These are phyloP conservation scores for Sterrhoptilus dennistouni DNA, from an alignment of 2,113 vertebrate genomes.

Conservation along the genomic window DNA sequence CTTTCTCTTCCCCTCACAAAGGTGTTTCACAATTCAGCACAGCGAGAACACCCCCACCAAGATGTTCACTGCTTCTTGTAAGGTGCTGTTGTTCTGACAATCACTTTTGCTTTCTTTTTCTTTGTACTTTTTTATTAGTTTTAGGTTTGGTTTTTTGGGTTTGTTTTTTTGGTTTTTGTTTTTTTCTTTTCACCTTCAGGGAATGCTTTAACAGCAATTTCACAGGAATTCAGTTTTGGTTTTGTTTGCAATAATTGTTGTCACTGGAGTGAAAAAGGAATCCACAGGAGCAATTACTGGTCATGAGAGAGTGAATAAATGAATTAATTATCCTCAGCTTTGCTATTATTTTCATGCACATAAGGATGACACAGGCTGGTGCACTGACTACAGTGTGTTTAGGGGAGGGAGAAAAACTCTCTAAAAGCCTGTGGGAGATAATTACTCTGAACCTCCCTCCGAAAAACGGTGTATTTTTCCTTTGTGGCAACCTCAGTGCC, in stretches of 20 bases:
- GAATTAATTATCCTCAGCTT: conserved; percentile 10
- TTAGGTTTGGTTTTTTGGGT: background rate
- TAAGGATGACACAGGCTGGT: background rate
- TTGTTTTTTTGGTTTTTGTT: too few species aligned
- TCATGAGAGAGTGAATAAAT: background rate
- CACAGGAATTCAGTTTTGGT: background rate
- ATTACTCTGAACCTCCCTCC: background rate
- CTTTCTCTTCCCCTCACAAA: background rate
- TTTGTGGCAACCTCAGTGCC: background rate
- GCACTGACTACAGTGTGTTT: background rate
- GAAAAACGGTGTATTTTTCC: background rate
- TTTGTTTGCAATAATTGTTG: conserved; percentile 10
- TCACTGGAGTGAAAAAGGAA: conserved; percentile 21
- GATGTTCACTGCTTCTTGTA: background rate
- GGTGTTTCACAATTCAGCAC: background rate
- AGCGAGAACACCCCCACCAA: background rate
- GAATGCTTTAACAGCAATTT: conserved; percentile 8
- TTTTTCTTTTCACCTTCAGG: background rate
- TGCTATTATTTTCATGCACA: background rate
- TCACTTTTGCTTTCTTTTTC: background rate
- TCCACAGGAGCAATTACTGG: conserved; percentile 9
- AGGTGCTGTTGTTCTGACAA: background rate
- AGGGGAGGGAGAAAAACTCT: background rate
- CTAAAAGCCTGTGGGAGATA: background rate
- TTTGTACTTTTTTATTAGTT: background rate